Base-by-base conservation (phyloP, 1,140 invertebrate genomes). In the Drosophila ercepeae region DNA sequence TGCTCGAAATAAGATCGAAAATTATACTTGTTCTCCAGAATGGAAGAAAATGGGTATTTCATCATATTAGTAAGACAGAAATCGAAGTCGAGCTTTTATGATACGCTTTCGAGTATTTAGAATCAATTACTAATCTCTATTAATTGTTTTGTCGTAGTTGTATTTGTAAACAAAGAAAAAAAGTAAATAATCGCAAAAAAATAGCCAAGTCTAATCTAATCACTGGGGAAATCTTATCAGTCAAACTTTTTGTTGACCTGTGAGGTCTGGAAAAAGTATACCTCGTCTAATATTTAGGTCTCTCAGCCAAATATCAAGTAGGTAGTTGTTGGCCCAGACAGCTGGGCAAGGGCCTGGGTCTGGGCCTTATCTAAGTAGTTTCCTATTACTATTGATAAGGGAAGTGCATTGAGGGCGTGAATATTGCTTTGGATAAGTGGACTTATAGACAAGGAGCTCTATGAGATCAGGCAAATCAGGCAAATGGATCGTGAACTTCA, bases 141-240 rank as follows among this genome's bases (percentile, higher is more conserved):
- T 65, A 53, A 67, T 67, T 41, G 60, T 67, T 53, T 16, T 21
- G 67, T 44, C 53, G 32, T 32, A 50, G 39, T 58, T 50, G 64
- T 48, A 60, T 71, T 69, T 45, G 64, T 70, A 59, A 72, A 73
- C 69, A 73, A 73, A 73, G 69, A 73, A 70, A 73, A 73, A 73
- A 73, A 73, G 69, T 73, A 70, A 73, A 73, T 73, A 73, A 73
- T 73, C 69, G 50, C 41, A 45, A 46, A 73, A 71, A 53, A 54
- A 16, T 39, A 39, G 36, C 13, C 36, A 73, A 53, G 39, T 63
- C 48, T 44, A 73, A 63, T 73, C 69, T 73, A 73, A 73, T 73
- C 69, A 46, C 6, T 9, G 8, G 8, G 34, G 49, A 45, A 71
- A 73, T 73, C 69, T 73, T 73, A 73, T 73, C 69, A 73, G 69